phyloP scores from a whole-genome alignment of 2,113 vertebrate species.

The Phylloscopus trochilus region DNA sequence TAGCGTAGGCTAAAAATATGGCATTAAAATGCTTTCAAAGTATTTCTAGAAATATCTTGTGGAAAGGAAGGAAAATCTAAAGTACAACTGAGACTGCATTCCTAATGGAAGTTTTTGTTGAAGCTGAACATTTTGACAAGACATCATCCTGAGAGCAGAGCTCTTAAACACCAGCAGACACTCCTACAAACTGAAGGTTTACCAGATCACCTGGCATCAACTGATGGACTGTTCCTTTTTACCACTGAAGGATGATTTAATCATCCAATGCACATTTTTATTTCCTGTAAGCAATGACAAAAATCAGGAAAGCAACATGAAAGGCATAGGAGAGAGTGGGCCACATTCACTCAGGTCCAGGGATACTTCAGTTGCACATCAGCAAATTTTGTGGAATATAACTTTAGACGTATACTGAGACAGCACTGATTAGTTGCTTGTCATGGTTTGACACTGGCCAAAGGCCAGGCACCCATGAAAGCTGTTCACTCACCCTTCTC shows the following conservation, averaged over 20 bases:
- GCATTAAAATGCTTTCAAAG: not conserved
- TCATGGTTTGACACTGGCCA: not conserved
- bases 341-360: not conserved
- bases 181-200: not conserved
- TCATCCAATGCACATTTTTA: not conserved
- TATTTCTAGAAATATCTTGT: not conserved
- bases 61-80: not conserved
- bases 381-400: not conserved
- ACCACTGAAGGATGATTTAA: not conserved
- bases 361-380: not conserved
- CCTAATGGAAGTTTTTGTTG: not conserved
- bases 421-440: not conserved
- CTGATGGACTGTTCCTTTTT: not conserved
- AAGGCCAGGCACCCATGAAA: not conserved
- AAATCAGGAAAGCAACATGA: not conserved
- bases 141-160: not conserved
- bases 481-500: not conserved
- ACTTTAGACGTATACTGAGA: not conserved
- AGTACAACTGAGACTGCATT: not conserved
- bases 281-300: not conserved
- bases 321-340: fast-evolving
- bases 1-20: not conserved
- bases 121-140: not conserved
- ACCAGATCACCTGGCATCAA: not conserved
- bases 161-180: not conserved